phyloP scores from a whole-genome alignment of 2,888 invertebrate species.

The Trachelus troglodyta region DNA sequence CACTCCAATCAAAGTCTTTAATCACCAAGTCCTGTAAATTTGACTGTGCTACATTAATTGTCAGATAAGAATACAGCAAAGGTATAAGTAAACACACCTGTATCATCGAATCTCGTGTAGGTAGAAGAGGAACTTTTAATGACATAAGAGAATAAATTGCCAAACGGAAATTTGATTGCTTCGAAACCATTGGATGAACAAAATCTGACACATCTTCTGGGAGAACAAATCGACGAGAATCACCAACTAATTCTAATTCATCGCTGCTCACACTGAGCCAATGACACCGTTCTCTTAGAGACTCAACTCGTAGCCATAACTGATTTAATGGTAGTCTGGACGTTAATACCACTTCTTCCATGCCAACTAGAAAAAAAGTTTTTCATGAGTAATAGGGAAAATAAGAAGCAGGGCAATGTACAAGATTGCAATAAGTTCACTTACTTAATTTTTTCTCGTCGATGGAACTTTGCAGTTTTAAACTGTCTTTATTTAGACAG shows the following conservation, averaged over 20 bases:
- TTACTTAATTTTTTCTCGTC: constrained; percentile 67
- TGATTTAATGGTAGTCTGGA: constrained; percentile 78
- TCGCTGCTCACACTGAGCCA: constrained; percentile 72
- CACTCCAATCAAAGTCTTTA: constrained; percentile 48
- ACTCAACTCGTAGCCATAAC: constrained; percentile 81
- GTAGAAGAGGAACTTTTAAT: constrained; percentile 73
- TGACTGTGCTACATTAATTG: background rate
- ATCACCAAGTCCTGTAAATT: constrained; percentile 44
- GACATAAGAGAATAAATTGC: constrained; percentile 71
- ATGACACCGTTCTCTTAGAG: constrained; percentile 77
- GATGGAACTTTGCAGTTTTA: constrained; percentile 52
- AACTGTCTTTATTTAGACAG: constrained; percentile 40
- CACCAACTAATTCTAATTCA: constrained; percentile 68
- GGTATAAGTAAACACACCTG: constrained; percentile 33
- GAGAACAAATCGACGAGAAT: constrained; percentile 76
- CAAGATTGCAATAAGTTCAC: constrained; percentile 16
- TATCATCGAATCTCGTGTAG: constrained; percentile 57
- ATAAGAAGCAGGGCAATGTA: background rate
- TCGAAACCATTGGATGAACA: constrained; percentile 75
- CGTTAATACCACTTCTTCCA: constrained; percentile 73
- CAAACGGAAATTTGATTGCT: constrained; percentile 72
- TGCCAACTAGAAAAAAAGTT: constrained; percentile 65
- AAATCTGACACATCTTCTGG: constrained; percentile 75
- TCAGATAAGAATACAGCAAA: background rate
- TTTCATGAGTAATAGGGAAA: background rate